Conservation (phyloP, 2,888 invertebrate genomes). For the Metacarcinus magister region DNA sequence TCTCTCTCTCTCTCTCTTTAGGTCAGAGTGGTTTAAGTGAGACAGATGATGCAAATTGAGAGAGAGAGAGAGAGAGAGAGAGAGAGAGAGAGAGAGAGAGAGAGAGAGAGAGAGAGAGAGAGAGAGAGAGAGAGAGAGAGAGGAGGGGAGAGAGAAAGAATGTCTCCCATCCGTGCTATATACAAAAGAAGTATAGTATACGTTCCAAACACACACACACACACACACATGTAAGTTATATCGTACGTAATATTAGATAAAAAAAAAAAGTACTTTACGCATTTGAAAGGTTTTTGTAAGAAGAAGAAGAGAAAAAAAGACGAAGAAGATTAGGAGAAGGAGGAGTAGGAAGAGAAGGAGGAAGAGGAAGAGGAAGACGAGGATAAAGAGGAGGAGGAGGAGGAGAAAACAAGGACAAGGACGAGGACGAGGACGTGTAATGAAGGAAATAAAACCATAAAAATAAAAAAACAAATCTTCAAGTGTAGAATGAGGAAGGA, state of each 20-base stretch:
- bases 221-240: not conserved
- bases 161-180: not conserved
- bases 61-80: too few relatives aligned
- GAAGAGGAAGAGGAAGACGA: not conserved
- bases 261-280: too few relatives aligned
- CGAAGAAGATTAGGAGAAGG: too few relatives aligned
- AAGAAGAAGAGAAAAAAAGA: too few relatives aligned
- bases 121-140: not conserved
- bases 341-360: too few relatives aligned
- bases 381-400: not conserved
- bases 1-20: not conserved
- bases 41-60: too few relatives aligned
- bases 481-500: not conserved
- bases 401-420: too few relatives aligned
- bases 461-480: not conserved
- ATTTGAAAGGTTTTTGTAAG: too few relatives aligned
- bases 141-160: not conserved
- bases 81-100: too few relatives aligned
- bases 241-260: too few relatives aligned
- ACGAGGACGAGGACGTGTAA: not conserved
- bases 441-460: not conserved
- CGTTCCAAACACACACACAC: not conserved
- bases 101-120: constrained; percentile 6
- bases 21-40: too few relatives aligned
- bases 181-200: not conserved